Evolutionary conservation across 2,797 vertebrate genomes (phyloP).

Genomic region (Rhabdophis nuchalis): DNA sequence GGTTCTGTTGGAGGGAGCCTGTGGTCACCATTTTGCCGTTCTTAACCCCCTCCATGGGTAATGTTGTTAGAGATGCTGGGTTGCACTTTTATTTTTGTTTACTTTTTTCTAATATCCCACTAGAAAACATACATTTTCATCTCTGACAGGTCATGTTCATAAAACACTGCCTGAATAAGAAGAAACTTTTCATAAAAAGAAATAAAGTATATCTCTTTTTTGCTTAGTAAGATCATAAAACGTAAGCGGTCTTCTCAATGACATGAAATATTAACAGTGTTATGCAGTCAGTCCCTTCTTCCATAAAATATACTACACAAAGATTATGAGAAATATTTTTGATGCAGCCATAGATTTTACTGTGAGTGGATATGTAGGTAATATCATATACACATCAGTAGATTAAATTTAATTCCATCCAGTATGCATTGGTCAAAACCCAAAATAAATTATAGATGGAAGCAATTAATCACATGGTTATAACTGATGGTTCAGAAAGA

Average conservation of each 20-base stretch:
- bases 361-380: not conserved
- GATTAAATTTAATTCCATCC: not conserved
- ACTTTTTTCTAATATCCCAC: not conserved
- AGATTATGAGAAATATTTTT: not conserved
- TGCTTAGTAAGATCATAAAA: slow-evolving; percentile 21
- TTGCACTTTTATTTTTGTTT: not conserved
- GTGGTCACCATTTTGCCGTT: not conserved
- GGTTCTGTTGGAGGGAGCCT: not conserved
- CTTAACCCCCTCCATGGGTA: not conserved
- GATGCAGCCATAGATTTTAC: not conserved
- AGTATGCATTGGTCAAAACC: not conserved
- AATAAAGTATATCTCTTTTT: not conserved
- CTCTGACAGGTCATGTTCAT: not conserved
- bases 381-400: not conserved
- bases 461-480: not conserved
- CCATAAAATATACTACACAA: not conserved
- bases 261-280: slow-evolving; percentile 27
- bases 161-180: not conserved
- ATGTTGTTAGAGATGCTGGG: not conserved
- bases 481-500: not conserved
- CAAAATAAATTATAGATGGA: not conserved
- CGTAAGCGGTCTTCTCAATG: not conserved
- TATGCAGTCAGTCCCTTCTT: not conserved
- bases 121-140: not conserved
- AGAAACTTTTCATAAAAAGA: not conserved